phyloP scores from a whole-genome alignment of 2,888 invertebrate species.

The Leptopilina myrica region DNA sequence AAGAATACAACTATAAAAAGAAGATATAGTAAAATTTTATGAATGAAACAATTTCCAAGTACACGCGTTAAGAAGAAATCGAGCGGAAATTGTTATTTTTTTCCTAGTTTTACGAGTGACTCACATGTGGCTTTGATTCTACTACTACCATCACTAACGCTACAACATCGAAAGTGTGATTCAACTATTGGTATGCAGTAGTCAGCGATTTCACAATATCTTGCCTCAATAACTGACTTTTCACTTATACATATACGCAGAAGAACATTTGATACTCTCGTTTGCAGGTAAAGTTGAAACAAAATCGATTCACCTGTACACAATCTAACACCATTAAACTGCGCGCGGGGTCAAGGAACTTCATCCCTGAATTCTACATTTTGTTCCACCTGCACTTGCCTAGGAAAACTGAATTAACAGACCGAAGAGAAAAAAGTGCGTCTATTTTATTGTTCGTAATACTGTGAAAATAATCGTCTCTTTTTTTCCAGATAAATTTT shows the following conservation, averaged over 20 bases:
- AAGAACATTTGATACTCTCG: background rate
- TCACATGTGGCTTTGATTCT: constrained; percentile 52
- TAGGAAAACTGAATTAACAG: constrained; percentile 6
- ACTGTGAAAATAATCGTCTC: too few relatives aligned
- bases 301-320: constrained; percentile 34
- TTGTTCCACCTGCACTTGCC: background rate
- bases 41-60: constrained; percentile 42
- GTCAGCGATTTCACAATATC: constrained; percentile 59
- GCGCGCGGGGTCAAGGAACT: constrained; percentile 10
- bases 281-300: background rate
- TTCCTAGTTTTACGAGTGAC: constrained; percentile 53
- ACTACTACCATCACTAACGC: too few relatives aligned
- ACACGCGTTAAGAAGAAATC: constrained; percentile 27
- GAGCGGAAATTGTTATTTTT: constrained; percentile 36
- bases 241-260: too few relatives aligned
- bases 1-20: background rate
- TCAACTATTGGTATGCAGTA: constrained; percentile 51
- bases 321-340: constrained; percentile 5
- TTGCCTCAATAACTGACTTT: background rate
- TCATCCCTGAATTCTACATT: background rate
- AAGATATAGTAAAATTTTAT: constrained; percentile 23
- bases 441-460: too few relatives aligned
- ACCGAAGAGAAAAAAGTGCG: background rate
- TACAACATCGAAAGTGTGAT: constrained; percentile 47
- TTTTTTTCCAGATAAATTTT: background rate